Base-by-base conservation (phyloP, 1,140 invertebrate species). In the Leptonema lineaticorne region DNA sequence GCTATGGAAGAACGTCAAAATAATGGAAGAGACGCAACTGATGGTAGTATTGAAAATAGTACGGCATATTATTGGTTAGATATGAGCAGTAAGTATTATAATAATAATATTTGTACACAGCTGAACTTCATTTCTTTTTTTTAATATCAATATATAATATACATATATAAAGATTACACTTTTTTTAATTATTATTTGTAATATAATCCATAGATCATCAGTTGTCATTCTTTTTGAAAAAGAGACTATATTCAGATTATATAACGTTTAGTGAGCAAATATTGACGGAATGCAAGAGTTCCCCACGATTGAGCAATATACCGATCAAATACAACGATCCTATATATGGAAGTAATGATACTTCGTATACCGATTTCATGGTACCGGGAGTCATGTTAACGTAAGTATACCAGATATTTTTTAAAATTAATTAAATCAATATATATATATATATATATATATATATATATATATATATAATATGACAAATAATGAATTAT, bases 151-250 rank as follows among this genome's bases (percentile, higher is more conserved):
- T 4, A 57, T 28, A 57, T 24, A 29, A 16, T 29, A 50, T 57
- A 48, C 48, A 68, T 68, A 53, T 57, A 48, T 5, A 48, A n/a
- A 48, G 5, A 48, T 48, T 48, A 5, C 16, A 48, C 18, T 27
- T 60, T 56, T 75, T 80, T 79, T 9, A 75, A n/a, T n/a, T n/a
- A n/a, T n/a, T n/a, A n/a, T n/a, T n/a, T n/a, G n/a, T n/a, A n/a
- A n/a, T n/a, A n/a, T n/a, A n/a, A n/a, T n/a, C n/a, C n/a, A 53
- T 24, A 91, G 89, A 92, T 82, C 86, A 89, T 73, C 88, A 91
- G 76, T 89, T 92, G 24, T 86, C 87, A 0, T 77, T 85, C 48
- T 87, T 83, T 46, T 74, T 92, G 11, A 85, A 91, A 72, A 79
- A 81, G 30, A 84, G 84, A 63, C 72, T 93, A 1, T 78, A 86